Base-by-base conservation (phyloP, 2,113 vertebrate genomes). In the Channa maculata region DNA sequence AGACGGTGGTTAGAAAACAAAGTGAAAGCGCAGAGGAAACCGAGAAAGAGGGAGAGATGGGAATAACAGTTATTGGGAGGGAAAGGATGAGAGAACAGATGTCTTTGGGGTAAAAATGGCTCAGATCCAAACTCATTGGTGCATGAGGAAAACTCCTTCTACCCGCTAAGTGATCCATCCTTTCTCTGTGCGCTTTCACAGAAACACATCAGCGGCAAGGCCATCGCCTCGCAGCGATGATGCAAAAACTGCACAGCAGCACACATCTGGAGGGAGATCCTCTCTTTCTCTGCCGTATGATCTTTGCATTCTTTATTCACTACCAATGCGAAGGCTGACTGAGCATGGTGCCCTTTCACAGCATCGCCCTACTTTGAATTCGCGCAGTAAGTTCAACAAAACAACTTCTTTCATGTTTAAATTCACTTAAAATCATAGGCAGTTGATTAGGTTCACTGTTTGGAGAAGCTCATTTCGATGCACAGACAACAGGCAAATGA, bases 101-200 rank as follows among this genome's bases (percentile, higher is more conserved):
- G 41, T 77, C 71, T 76, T 37, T n/a, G 53, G 53, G 75, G 66
- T 52, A 61, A 75, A 78, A 80, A 74, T 24, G 9, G 57, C 53
- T 70, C 66, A 59, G 62, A 80, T 68, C 53, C 7, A 3, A 60
- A 65, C 6, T 78, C 74, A 81, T 12, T 14, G 49, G 67, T 55
- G 80, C 80, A 43, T 86, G 77, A 80, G 58, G 61, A 80, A 53
- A 69, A 67, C 39, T 60, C 55, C 46, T 53, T 77, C 69, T 53
- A 54, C 41, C 59, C 48, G 5, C 62, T 76, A 65, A 78, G 85
- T 66, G 78, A 84, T 62, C 71, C 62, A 5, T 68, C 69, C 39
- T 74, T 55, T 70, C 46, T 65, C 59, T 50, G 52, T 33, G 53
- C n/a, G 12, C 52, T 64, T 64, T 44, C 46, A 65, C 6, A 60